Evolutionary conservation across 2,113 vertebrate genomes (phyloP).

Genomic region (Periophthalmodon schlosseri): DNA sequence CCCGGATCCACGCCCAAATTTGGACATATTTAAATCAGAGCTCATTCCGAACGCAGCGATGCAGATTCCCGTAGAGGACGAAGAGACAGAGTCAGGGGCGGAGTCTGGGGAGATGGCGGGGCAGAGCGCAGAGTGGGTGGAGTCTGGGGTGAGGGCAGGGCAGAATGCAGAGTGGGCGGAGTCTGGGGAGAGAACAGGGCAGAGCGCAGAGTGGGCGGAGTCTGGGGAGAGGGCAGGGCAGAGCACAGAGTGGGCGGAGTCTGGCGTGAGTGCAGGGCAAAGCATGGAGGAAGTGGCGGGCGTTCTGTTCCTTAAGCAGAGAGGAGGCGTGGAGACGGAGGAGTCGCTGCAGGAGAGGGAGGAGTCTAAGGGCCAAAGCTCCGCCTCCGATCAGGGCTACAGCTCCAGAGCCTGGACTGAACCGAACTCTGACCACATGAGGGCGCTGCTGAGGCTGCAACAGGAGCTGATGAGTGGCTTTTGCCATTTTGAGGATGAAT

Average conservation of each 20-base stretch:
- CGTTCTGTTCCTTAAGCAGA: no score
- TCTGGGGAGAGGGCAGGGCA: no score
- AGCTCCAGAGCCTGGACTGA: constrained; percentile 82
- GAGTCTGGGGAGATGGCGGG: not conserved
- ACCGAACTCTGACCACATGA: constrained; percentile 55
- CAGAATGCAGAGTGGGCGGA: constrained; percentile 52
- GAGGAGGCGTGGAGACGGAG: constrained; percentile 33
- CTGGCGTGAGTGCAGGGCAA: not conserved
- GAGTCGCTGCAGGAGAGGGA: constrained; percentile 16
- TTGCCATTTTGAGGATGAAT: not conserved
- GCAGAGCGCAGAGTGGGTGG: not conserved
- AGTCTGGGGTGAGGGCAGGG: not conserved
- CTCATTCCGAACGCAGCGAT: not conserved
- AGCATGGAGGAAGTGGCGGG: not conserved
- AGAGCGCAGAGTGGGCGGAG: not conserved
- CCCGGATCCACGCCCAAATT: not conserved
- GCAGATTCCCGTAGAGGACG: not conserved
- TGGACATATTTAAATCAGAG: not conserved
- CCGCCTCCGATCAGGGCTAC: constrained; percentile 90
- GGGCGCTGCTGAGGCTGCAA: constrained; percentile 80
- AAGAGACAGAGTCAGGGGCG: constrained; percentile 17
- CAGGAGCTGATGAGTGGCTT: constrained; percentile 72
- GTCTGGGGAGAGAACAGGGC: not conserved
- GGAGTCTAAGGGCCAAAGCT: constrained; percentile 71
- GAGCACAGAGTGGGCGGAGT: not conserved